Evolutionary conservation across 2,113 vertebrate genomes (phyloP), one percentile per base, ranked within the genome.

Genomic region (Axis porcinus): DNA sequence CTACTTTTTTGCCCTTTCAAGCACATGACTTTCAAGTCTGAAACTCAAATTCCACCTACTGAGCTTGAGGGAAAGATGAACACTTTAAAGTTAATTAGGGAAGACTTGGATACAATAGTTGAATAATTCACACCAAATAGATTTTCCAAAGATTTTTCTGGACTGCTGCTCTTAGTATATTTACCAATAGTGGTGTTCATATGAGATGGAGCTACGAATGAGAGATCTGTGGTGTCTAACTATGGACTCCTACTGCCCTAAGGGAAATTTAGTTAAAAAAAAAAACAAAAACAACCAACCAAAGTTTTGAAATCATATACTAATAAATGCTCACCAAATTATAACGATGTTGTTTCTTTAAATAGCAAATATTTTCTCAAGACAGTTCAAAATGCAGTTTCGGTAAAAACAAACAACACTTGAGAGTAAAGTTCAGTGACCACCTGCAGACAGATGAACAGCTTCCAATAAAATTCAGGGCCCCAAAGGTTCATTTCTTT

Each of bases 381-480:
- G 45, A 67, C n/a, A 78, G 92, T 96, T 90, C 47, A 94, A 90
- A 98, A 96, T 87, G 15, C 54, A 78, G 64, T 88, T 86, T 96
- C 54, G 43, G 78, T 58, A n/a, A 67, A 94, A 67, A 83, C 43
- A 90, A 78, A 60, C 30, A 78, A 60, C 30, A 54, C 89, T 15
- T 40, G 81, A 91, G 54, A 58, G 43, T 86, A 97, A 95, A 90
- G 30, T n/a, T 97, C 60, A 86, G 67, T 94, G 91, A 97, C 85
- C 92, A 64, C 30, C 58, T 97, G 86, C 33, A 52, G 64, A 96
- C 81, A 97, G 93, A 95, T 96, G 74, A 14, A 90, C 57, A 81
- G 16, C 28, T 64, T 92, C 43, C 85, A 97, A 54, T 91, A 89
- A 97, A 97, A 97, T 90, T 90, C 67, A 76, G 67, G 52, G 95